Evolutionary conservation across 1,140 invertebrate species (phyloP).

Genomic region (Yoshiicerus persimilis): DNA sequence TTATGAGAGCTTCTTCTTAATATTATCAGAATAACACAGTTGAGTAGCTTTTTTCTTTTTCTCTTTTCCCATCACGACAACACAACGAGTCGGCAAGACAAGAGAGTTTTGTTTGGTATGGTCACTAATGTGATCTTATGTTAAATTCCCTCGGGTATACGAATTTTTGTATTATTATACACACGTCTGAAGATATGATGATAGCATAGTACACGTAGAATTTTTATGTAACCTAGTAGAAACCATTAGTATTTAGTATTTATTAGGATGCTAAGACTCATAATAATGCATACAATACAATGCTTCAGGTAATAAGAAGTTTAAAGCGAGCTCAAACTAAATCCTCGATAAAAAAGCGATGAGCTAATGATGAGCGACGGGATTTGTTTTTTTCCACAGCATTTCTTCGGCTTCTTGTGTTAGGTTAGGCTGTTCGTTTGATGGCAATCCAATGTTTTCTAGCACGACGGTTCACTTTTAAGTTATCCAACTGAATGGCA

Average conservation of each 20-base stretch:
- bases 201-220: background rate
- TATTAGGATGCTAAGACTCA: background rate
- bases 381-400: slow-evolving; percentile 14
- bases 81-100: background rate
- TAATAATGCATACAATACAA: background rate
- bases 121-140: background rate
- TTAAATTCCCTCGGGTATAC: background rate
- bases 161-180: too few relatives aligned
- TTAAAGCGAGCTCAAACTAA: background rate
- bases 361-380: slow-evolving; percentile 28
- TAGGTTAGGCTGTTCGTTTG: background rate
- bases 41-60: background rate
- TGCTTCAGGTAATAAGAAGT: background rate
- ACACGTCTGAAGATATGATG: background rate
- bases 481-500: background rate
- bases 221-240: background rate
- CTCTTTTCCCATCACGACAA: background rate
- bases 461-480: background rate
- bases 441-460: background rate
- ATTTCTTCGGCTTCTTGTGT: slow-evolving; percentile 28
- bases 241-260: background rate
- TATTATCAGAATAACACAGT: background rate
- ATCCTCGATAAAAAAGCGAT: background rate
- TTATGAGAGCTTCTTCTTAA: background rate
- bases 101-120: background rate